Percentiles rank a stretch among this genome's conserved stretches.
phyloP scores from a whole-genome alignment of 2,797 vertebrate species.

The Hypotaenidia philippensis region DNA sequence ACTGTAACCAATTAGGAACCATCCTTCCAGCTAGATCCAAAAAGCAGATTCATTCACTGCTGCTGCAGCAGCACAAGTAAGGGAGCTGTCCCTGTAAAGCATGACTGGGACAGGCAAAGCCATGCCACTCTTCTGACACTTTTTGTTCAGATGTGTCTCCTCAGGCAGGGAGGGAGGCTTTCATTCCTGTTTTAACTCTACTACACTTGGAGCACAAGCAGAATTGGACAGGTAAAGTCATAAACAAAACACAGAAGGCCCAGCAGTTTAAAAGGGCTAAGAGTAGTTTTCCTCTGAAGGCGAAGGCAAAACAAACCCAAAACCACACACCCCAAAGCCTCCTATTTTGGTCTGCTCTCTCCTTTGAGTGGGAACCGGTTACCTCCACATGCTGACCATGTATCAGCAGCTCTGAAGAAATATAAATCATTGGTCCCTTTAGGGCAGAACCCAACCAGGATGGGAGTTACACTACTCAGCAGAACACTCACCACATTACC shows the following conservation, averaged over 20 bases:
- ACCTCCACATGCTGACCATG: neutral
- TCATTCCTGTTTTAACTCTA: neutral
- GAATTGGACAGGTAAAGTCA: neutral
- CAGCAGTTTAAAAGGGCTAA: neutral
- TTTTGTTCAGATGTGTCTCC: neutral
- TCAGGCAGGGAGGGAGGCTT: neutral
- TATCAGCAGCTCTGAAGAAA: neutral
- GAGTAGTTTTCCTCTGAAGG: neutral
- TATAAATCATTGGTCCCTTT: neutral
- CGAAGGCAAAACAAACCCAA: neutral
- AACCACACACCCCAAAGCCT: neutral
- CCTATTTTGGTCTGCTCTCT: neutral
- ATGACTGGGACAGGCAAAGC: neutral
- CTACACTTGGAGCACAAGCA: neutral
- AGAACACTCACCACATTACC: fast-evolving
- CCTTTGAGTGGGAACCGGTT: neutral
- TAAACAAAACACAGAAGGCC: neutral
- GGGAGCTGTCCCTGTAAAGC: neutral
- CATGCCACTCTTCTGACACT: fast-evolving
- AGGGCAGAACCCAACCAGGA: neutral
- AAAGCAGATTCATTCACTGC: neutral
- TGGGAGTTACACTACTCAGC: neutral
- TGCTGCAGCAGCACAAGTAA: neutral
- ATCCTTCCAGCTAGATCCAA: neutral
- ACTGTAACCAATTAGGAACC: neutral